Base-by-base conservation (phyloP, 2,113 vertebrate genomes). In the Astur gentilis region DNA sequence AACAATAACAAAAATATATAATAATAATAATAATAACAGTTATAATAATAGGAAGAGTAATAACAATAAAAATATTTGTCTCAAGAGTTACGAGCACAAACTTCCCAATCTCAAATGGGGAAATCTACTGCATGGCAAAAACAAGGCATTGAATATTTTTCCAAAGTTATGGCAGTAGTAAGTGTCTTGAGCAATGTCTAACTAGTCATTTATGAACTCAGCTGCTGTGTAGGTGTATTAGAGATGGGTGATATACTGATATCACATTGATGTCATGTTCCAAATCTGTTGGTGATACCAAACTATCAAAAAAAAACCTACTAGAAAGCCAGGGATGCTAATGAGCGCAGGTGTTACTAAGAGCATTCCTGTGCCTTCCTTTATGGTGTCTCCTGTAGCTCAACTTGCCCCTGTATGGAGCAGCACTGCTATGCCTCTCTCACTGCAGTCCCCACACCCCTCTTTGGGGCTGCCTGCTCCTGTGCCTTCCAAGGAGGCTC, bases 241-340 rank as follows among this genome's bases (percentile, higher is more conserved):
- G 38, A 91, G 38, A 49, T 29, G 29, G n/a, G 29, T n/a, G 13
- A 79, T 60, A 67, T 4, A 47, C 10, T 29, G 49, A 34, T 65
- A 91, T 0, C 18, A 27, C 12, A 4, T 36, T 20, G 2, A 66
- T 66, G n/a, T 26, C 73, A 64, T 0, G 0, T 64, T 79, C 57
- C 47, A 90, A 76, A 82, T 42, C 61, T 42, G 9, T 15, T 27
- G n/a, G 57, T 45, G 25, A 47, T 34, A 84, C 26, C 49, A 47
- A 80, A 69, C 7, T 32, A 54, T 54, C 31, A 7, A 65, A 54
- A 26, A 22, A 55, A 47, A 32, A 2, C 0, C 10, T 38, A 21
- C 32, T 16, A 45, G 62, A 61, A 83, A 86, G 42, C 21, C 44
- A 69, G 0, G 1, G n/a, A 47, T 72, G 29, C 9, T 69, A 80